Conservation (phyloP, 1,140 invertebrate species). For the Melitaea cinxia region DNA sequence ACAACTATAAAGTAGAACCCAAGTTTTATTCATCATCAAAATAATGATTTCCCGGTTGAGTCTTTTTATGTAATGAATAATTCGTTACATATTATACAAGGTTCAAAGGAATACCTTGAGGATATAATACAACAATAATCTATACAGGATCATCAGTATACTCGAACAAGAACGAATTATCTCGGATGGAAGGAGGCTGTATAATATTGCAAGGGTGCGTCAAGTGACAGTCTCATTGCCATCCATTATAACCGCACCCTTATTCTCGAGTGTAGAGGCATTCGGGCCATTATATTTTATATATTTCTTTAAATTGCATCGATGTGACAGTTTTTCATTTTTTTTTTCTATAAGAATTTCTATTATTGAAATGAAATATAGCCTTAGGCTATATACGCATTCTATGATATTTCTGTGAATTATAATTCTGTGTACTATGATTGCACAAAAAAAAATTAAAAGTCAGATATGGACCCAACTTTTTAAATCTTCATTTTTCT, state of each 20-base stretch:
- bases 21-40: too few species aligned
- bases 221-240: constrained; percentile 61
- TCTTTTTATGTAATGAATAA: background rate
- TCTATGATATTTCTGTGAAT: too few species aligned
- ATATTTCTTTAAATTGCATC: background rate
- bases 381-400: too few species aligned
- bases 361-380: too few species aligned
- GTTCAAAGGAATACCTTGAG: background rate
- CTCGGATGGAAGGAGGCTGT: constrained; percentile 52
- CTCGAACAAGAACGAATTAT: constrained; percentile 47
- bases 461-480: too few species aligned
- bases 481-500: too few species aligned
- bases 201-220: constrained; percentile 76
- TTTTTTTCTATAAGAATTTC: too few species aligned
- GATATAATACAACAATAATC: constrained; percentile 8
- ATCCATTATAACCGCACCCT: constrained; percentile 64
- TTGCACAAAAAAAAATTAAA: too few species aligned
- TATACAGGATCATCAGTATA: constrained; percentile 16
- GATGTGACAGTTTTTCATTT: too few species aligned
- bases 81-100: background rate
- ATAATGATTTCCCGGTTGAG: too few species aligned
- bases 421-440: too few species aligned
- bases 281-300: background rate
- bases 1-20: too few species aligned
- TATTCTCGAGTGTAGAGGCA: constrained; percentile 48